Evolutionary conservation across 1,140 invertebrate genomes (phyloP).

Genomic region (Delia radicum): DNA sequence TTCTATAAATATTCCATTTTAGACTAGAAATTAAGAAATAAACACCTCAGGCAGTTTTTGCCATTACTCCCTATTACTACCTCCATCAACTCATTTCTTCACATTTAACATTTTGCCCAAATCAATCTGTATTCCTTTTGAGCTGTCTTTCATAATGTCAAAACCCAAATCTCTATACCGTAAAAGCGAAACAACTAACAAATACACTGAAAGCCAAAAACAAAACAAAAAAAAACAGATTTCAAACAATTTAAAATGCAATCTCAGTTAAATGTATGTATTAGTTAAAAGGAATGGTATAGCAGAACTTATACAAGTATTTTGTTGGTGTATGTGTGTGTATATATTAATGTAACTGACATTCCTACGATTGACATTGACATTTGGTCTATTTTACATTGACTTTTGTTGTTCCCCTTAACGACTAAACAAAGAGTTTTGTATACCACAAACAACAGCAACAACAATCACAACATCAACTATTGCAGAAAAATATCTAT

Average conservation of each 20-base stretch:
- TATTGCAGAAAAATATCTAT: neutral
- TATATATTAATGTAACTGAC: constrained; percentile 1
- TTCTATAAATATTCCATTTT: no score
- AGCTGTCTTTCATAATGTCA: constrained; percentile 23
- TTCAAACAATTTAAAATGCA: neutral
- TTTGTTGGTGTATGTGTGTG: neutral
- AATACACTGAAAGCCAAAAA: neutral
- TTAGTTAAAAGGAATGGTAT: neutral
- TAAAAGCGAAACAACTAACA: neutral
- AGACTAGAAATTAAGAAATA: no score
- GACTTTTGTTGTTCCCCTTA: constrained; percentile 15
- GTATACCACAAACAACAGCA: constrained; percentile 4
- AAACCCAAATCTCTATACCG: constrained; percentile 16
- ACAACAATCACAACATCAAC: neutral
- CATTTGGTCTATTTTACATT: constrained; percentile 23
- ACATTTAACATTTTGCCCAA: neutral
- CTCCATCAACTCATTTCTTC: neutral
- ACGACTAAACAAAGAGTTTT: neutral
- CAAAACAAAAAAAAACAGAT: neutral
- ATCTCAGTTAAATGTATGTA: neutral
- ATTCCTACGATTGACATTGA: constrained; percentile 22
- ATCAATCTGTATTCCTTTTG: constrained; percentile 7
- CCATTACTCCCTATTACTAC: no score
- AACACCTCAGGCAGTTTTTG: neutral
- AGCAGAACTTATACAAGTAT: neutral